Base-by-base conservation (phyloP, 2,888 invertebrate genomes). In the Heliconius ethilla region DNA sequence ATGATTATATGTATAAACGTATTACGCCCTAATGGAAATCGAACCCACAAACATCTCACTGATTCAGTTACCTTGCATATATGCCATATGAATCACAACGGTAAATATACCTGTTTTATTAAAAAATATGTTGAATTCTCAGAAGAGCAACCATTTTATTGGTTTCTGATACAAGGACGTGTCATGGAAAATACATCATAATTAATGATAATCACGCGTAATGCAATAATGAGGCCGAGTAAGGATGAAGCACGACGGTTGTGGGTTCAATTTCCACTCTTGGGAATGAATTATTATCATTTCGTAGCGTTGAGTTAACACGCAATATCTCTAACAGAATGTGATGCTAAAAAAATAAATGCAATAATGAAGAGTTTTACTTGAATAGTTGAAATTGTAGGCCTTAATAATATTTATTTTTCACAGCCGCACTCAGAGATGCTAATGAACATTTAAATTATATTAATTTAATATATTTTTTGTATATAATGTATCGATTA, bases 61-160 rank as follows among this genome's bases (percentile, higher is more conserved):
- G 0, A 59, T 59, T 45, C 51, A 0, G 51, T 18, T 18, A 5
- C 45, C 45, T 45, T 45, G 45, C 51, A 51, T 7, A 51, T 18
- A 51, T 18, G 6, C 51, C 18, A 59, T 59, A 10, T 59, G n/a
- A n/a, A 10, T n/a, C 51, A n/a, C n/a, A n/a, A n/a, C 59, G n/a
- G n/a, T 59, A 59, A 59, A 59, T 59, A 55, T 55, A 59, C 59
- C n/a, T n/a, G n/a, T 59, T 59, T n/a, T n/a, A 59, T 59, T n/a
- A n/a, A 59, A 59, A 59, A 59, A 59, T 59, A 59, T 59, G 27
- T 63, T 63, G 25, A 63, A 15, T 27, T 63, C 27, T 63, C 27
- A 63, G 63, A 63, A 63, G 27, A 63, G 7, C 27, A 15, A 63
- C 63, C 15, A 27, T 63, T 18, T 27, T 15, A 63, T 11, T 6